These are phyloP conservation scores for Siniperca undulata DNA, from an alignment of 2,797 vertebrate genomes.

Conservation along the genomic window DNA sequence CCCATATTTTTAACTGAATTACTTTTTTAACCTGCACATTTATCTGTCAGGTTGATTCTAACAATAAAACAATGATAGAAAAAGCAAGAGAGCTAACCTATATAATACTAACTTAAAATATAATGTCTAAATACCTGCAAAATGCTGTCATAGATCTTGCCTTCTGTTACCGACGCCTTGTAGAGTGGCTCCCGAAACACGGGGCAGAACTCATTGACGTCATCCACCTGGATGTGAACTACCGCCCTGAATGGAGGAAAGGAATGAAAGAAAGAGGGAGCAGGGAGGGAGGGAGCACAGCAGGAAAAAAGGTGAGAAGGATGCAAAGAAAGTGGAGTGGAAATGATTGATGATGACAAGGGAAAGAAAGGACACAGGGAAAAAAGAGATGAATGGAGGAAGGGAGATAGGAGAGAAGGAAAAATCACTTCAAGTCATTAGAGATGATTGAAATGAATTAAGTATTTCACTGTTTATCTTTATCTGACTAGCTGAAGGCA, in stretches of 20 bases:
- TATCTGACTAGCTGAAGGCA: not conserved
- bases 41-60: not conserved
- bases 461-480: constrained; percentile 8
- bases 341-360: constrained; percentile 36
- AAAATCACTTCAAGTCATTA: constrained; percentile 36
- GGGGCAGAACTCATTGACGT: constrained; percentile 95
- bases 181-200: constrained; percentile 92
- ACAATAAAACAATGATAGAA: not conserved
- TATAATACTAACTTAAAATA: not conserved
- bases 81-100: not conserved
- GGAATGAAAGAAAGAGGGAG: not conserved
- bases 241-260: constrained; percentile 87
- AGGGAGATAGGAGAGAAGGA: not conserved
- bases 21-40: not conserved
- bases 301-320: not conserved
- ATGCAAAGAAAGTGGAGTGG: constrained; percentile 23
- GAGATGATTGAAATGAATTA: constrained; percentile 40
- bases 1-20: not conserved
- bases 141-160: constrained; percentile 97
- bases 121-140: constrained; percentile 80
- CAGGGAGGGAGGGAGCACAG: not conserved
- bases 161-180: constrained; percentile 92
- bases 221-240: constrained; percentile 97
- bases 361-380: not conserved
- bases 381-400: constrained; percentile 28